Base-by-base conservation (phyloP, 2,888 invertebrate species). In the Teleiodes luculella region DNA sequence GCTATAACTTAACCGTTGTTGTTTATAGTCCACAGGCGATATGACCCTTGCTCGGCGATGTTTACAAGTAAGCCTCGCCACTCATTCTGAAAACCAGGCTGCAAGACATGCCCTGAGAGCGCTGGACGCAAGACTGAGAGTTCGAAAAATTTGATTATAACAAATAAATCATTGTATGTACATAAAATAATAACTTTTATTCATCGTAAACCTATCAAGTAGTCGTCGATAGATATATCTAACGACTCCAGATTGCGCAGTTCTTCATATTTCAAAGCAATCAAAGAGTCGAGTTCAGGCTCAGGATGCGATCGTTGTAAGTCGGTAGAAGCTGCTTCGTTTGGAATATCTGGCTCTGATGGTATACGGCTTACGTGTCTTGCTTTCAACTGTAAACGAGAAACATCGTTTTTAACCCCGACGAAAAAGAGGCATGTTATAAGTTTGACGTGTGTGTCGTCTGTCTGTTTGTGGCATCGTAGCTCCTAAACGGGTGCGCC, bases 1-100 rank as follows among this genome's bases (percentile, higher is more conserved):
- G 24, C 24, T 24, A 24, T 24, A 24, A 24, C 6, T 24, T 24
- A 4, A 24, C 6, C 6, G 24, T 6, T 24, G 6, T 24, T 24
- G 3, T 24, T 24, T 24, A 24, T 24, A 90, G 89, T 83, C 88
- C 3, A 85, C 90, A 58, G 90, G 90, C 47, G 90, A 90, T 55
- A 68, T 83, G 58, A 73, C 67, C 2, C 69, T 90, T 10, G 79
- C 86, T 6, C 77, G 80, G n/a, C 80, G 89, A 31, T 87, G 90
- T 58, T 64, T 90, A 36, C 84, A 85, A 66, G 80, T 83, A 16
- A 83, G 86, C 61, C 72, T 88, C 14, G 85, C 87, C 3, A 80
- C 74, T 43, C 70, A 75, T 51, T 85, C 83, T 1, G 85, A 85
- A 46, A 78, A 86, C 54, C 75, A 67, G 11, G 76, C 82, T 10